Base-by-base conservation (phyloP, 2,888 invertebrate genomes). In the Drosophila mettleri region DNA sequence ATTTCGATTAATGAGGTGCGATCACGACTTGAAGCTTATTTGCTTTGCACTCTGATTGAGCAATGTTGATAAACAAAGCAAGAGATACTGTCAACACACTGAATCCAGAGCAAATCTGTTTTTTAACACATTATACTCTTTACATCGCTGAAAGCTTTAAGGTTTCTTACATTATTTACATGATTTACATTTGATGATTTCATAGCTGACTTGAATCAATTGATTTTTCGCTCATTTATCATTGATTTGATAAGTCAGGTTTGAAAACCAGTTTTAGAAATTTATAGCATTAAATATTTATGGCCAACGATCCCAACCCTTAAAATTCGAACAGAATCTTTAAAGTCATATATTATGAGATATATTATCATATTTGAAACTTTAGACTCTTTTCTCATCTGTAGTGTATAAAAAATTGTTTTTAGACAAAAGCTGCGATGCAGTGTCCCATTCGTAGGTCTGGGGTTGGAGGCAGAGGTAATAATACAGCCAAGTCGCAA, bases 1-100 rank as follows among this genome's bases (percentile, higher is more conserved):
- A 60, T 59, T 71, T 73, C n/a, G 27, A 53, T 82, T 72, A 80
- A 80, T 69, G 52, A 18, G 65, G 68, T 38, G 57, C 64, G 69
- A 80, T 80, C 86, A 82, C 82, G 86, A 83, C 70, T 62, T 58
- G 1, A 54, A 60, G 64, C 52, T 67, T 78, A 38, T 61, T 72
- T 69, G 41, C 27, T 36, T 60, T 53, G 14, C 12, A 29, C 16
- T 31, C 45, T 29, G 24, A 60, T 78, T 78, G 58, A 41, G 67
- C 48, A 81, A 81, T 48, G 43, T 52, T 57, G 68, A 69, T 70
- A 64, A 69, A 64, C 51, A 45, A 39, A 39, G 36, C n/a, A 8
- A 34, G 46, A 31, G 31, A 41, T 16, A 9, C 38, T 41, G n/a
- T 9, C 3, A 7, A 46, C 14, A 29, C 18, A 27, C 46, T 7